Base-by-base conservation (phyloP, 2,888 invertebrate genomes). In the Ectemnius cavifrons region DNA sequence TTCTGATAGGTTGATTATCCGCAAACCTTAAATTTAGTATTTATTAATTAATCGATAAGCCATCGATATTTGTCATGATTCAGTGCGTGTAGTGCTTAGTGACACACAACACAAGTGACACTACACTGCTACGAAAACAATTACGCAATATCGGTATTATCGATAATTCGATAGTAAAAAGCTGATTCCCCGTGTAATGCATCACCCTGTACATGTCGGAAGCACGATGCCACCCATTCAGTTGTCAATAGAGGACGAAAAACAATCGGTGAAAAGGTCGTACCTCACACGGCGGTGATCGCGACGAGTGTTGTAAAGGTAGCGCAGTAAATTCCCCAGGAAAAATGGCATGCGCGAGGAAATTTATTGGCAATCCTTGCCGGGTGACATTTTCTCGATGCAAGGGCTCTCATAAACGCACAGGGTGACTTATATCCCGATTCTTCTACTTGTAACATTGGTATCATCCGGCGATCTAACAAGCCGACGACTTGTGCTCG, bases 201-300 rank as follows among this genome's bases (percentile, higher is more conserved):
- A n/a, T n/a, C n/a, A 8, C 37, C 8, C 8, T 8, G 37, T 37
- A 37, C 37, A 16, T 52, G 52, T 52, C 52, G 52, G 52, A 52
- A 52, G 52, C 16, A 52, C 52, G 52, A 52, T 52, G 52, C 52
- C 52, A 52, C 52, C n/a, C 52, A 52, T 52, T 52, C 52, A 52
- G n/a, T 52, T 52, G 52, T 52, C 52, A 52, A 49, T 13, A 60
- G 60, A 27, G 23, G 20, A 20, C 61, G 67, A 56, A 61, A 67
- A 61, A 67, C 60, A 78, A 78, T 77, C 71, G 71, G 67, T 61
- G 73, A 52, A 71, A 75, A 73, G 74, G 74, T 73, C 68, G 71
- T 77, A 65, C 73, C 67, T 52, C 73, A 70, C 68, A 70, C 71
- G 71, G 73, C 67, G 67, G n/a, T 56, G 63, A 52, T 47, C 2